Evolutionary conservation across 2,888 invertebrate species (phyloP).

Genomic region (Leptinotarsa peninsularis): DNA sequence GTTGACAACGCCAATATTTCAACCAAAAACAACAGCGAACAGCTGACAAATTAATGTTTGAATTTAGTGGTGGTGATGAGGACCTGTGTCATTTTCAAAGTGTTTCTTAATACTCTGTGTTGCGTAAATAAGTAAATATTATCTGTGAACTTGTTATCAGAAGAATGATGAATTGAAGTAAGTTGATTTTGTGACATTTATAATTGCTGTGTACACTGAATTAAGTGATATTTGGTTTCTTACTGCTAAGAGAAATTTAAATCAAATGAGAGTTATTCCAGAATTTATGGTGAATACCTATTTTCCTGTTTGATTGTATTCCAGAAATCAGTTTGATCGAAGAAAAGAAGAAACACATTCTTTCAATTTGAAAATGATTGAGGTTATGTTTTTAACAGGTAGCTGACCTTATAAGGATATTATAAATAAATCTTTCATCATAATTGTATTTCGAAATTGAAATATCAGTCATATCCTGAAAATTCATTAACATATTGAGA

Average conservation of each 20-base stretch:
- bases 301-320: too few species aligned
- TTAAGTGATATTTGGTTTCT: background rate
- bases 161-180: background rate
- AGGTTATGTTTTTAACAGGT: slow-evolving; percentile 38
- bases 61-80: background rate
- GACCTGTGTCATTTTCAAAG: background rate
- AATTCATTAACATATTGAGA: too few species aligned
- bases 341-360: background rate
- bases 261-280: background rate
- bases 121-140: background rate
- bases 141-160: background rate
- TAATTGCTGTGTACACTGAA: background rate
- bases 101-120: background rate
- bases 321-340: too few species aligned
- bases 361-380: background rate
- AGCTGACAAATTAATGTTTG: slow-evolving; percentile 3
- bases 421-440: slow-evolving; percentile 21
- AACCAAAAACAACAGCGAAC: background rate
- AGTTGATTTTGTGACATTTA: background rate
- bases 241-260: background rate
- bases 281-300: background rate
- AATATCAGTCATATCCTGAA: too few species aligned
- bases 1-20: background rate
- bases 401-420: slow-evolving; percentile 38
- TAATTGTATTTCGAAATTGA: too few species aligned